These are phyloP conservation scores for Harpagoxenus sublaevis DNA, from an alignment of 2,888 invertebrate genomes.

Conservation along the genomic window DNA sequence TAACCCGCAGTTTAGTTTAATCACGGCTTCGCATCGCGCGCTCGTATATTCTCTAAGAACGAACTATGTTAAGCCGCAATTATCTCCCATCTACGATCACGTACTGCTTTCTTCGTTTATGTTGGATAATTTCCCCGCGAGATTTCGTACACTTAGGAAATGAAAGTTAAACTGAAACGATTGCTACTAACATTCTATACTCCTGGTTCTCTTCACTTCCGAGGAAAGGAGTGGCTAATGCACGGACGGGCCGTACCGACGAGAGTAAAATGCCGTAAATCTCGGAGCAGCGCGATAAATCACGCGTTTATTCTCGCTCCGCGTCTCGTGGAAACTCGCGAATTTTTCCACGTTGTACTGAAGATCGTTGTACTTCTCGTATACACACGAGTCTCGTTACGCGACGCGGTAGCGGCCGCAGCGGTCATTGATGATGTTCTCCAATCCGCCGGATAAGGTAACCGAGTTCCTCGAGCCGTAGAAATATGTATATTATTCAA, in stretches of 20 bases:
- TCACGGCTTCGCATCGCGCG: conserved; percentile 14
- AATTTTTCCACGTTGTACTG: not conserved
- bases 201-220: not conserved
- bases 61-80: conserved; percentile 14
- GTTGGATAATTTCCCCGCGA: not conserved
- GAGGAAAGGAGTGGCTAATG: conserved; percentile 34
- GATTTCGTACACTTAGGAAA: conserved; percentile 45
- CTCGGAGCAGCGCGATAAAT: conserved; percentile 68
- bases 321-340: not conserved
- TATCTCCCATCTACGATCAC: conserved; percentile 38
- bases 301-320: conserved; percentile 60
- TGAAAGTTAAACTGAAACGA: conserved; percentile 35
- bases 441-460: not conserved
- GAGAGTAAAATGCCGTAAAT: conserved; percentile 68
- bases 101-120: conserved; percentile 18
- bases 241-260: not conserved
- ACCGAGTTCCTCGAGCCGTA: not conserved
- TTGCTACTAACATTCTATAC: conserved; percentile 15
- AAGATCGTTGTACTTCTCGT: not conserved
- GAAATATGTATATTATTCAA: not conserved
- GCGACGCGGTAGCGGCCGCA: conserved; percentile 10
- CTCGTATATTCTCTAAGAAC: conserved; percentile 2
- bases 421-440: conserved; percentile 6
- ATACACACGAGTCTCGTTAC: conserved; percentile 15
- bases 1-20: conserved; percentile 9